These are phyloP conservation scores for Lamprotornis superbus DNA, from an alignment of 2,113 vertebrate species.

Conservation along the genomic window DNA sequence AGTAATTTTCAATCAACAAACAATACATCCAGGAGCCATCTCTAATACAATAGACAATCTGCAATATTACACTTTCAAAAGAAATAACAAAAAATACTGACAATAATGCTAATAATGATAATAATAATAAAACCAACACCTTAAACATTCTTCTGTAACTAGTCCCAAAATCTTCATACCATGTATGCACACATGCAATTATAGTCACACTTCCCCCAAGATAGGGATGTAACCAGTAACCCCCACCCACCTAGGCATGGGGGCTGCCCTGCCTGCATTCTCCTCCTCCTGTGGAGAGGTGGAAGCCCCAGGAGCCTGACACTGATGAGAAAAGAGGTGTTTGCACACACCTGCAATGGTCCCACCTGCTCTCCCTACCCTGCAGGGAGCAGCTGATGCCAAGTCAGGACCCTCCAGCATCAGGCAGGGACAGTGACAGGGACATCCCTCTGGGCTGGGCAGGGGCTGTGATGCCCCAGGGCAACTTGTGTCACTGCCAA, in stretches of 20 bases:
- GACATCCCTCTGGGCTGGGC: not conserved
- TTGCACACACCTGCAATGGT: fast-evolving
- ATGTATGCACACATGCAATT: not conserved
- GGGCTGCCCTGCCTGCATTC: not conserved
- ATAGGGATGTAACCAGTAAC: not conserved
- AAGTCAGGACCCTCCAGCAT: fast-evolving
- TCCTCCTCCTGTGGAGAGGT: fast-evolving
- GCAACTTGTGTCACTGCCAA: not conserved
- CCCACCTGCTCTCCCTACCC: fast-evolving
- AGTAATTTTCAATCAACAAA: not conserved
- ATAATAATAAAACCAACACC: not conserved
- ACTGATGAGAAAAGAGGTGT: fast-evolving
- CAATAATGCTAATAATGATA: not conserved
- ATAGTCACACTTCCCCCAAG: fast-evolving
- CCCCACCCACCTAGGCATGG: fast-evolving
- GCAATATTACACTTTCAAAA: not conserved
- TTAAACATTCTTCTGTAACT: not conserved
- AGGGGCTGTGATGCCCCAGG: not conserved
- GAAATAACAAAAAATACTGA: not conserved
- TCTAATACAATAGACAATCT: not conserved
- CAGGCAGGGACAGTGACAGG: fast-evolving
- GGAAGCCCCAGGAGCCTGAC: not conserved
- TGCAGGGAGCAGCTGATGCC: fast-evolving
- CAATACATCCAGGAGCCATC: not conserved
- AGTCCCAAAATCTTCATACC: not conserved